A percentile compares a stretch with the other conserved stretches of the same genome.
These are phyloP conservation scores for Protobothrops mucrosquamatus DNA, from an alignment of 2,113 vertebrate genomes.

Conservation along the genomic window DNA sequence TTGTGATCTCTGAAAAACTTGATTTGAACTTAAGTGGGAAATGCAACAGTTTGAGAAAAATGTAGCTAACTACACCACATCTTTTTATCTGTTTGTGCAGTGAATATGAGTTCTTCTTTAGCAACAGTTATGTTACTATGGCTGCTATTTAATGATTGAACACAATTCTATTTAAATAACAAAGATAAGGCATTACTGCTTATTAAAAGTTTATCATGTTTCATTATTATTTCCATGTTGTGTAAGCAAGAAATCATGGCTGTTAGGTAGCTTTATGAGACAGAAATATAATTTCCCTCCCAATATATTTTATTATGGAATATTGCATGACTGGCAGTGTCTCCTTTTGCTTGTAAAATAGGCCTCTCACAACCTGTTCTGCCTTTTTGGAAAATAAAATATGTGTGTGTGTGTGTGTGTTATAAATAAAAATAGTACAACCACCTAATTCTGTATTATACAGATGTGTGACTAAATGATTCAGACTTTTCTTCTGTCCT, in stretches of 20 bases:
- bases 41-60: background rate
- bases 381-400: background rate
- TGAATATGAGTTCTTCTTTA: background rate
- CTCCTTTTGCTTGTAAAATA: background rate
- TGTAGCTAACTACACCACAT: background rate
- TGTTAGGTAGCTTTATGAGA: background rate
- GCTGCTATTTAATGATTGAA: background rate
- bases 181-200: background rate
- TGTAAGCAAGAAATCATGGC: background rate
- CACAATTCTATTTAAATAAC: background rate
- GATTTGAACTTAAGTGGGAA: background rate
- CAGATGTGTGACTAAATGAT: background rate
- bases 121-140: background rate
- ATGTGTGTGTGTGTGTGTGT: background rate
- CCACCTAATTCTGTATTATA: background rate
- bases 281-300: background rate
- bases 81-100: background rate
- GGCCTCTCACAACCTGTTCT: background rate
- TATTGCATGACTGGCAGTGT: background rate
- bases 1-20: background rate
- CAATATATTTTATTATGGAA: background rate
- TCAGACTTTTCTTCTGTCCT: background rate
- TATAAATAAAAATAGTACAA: background rate
- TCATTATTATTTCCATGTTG: background rate
- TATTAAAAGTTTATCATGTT: background rate